Percentiles rank a stretch among this genome's conserved stretches.
Evolutionary conservation across 1,140 invertebrate genomes (phyloP).

Genomic region (Conus betulinus): DNA sequence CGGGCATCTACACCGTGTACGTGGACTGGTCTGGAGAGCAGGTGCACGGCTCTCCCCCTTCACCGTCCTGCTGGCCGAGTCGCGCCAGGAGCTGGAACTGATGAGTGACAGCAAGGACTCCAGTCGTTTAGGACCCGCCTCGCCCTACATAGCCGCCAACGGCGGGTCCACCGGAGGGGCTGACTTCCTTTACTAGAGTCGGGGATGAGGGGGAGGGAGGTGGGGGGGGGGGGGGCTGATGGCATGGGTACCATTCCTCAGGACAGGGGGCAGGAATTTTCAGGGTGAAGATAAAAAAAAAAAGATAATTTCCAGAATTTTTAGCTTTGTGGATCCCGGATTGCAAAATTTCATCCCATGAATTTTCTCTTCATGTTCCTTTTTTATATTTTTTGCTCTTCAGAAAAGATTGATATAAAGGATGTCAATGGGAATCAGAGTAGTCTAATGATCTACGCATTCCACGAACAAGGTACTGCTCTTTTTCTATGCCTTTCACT

Average conservation of each 20-base stretch:
- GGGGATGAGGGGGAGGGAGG: neutral
- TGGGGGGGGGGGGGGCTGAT: neutral
- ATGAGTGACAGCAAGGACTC: conserved; percentile 30
- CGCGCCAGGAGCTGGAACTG: conserved; percentile 76
- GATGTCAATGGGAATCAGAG: too few species aligned
- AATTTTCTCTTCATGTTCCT: too few species aligned
- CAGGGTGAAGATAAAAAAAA: neutral
- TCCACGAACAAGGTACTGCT: too few species aligned
- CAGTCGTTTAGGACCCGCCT: too few species aligned
- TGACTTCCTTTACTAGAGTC: conserved; percentile 21
- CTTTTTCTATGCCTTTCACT: too few species aligned
- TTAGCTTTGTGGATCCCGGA: too few species aligned
- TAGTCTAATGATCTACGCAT: too few species aligned
- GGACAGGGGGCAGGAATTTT: too few species aligned
- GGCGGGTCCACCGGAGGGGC: neutral
- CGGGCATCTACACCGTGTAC: conserved; percentile 98
- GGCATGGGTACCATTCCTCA: neutral
- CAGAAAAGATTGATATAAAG: too few species aligned
- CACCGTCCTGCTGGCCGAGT: conserved; percentile 54
- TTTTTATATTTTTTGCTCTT: too few species aligned
- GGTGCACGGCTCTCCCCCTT: conserved; percentile 75
- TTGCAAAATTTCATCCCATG: too few species aligned
- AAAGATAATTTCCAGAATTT: neutral
- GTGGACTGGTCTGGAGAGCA: conserved; percentile 98
- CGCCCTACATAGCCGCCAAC: neutral